A percentile compares a stretch with the other conserved stretches of the same genome.
phyloP scores from a whole-genome alignment of 1,140 invertebrate genomes.

The Bombus impatiens region DNA sequence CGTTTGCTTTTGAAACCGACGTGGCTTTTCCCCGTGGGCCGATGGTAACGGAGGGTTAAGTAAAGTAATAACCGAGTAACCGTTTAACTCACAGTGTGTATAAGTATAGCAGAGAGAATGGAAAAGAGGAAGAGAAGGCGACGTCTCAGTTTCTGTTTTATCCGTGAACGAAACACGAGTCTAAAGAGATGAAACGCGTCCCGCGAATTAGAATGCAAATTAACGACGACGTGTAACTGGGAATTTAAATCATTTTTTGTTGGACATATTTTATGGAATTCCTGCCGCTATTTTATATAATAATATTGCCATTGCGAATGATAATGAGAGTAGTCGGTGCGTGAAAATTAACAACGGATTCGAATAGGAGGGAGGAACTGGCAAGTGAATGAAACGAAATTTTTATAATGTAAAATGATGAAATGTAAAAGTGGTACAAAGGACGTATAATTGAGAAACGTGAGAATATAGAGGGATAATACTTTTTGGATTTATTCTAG shows the following conservation, averaged over 20 bases:
- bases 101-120: neutral
- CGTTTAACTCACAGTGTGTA: conserved; percentile 15
- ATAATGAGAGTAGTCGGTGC: neutral
- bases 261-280: neutral
- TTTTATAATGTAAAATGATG: neutral
- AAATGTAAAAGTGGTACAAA: neutral
- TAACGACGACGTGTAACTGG: neutral
- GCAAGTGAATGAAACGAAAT: neutral
- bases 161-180: neutral
- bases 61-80: conserved; percentile 53
- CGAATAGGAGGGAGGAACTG: too few relatives aligned
- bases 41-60: conserved; percentile 47
- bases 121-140: neutral
- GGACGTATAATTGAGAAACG: neutral
- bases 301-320: neutral
- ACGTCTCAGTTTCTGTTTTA: conserved; percentile 3
- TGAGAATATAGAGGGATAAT: neutral
- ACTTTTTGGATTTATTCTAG: neutral
- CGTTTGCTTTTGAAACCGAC: conserved; percentile 54
- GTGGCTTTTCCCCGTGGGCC: conserved; percentile 26
- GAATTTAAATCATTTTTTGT: neutral
- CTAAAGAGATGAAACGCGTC: conserved; percentile 12
- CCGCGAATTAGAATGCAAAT: conserved; percentile 2
- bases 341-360: neutral
- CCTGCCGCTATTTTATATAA: neutral